A percentile compares a stretch with the other conserved stretches of the same genome.
Conservation (phyloP, 2,797 vertebrate species). For the Chelonia mydas region DNA sequence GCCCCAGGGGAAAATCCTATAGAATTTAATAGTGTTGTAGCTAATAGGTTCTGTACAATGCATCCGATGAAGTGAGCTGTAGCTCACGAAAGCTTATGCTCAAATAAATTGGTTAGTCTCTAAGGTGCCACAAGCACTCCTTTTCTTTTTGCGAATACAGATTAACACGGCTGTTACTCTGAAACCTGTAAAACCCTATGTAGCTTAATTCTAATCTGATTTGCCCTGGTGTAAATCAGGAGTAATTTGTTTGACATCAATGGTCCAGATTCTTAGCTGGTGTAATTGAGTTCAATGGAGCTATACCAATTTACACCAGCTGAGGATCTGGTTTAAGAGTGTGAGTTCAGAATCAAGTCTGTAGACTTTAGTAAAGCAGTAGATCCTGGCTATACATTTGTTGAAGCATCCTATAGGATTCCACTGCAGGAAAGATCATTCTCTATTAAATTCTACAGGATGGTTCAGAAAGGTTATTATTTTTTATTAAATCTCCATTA, state of each 20-base stretch:
- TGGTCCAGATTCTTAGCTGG: background rate
- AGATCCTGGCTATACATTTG: background rate
- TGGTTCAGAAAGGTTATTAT: background rate
- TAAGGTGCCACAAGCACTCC: no score
- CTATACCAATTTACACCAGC: background rate
- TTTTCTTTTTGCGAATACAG: no score
- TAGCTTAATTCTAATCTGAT: background rate
- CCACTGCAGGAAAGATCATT: background rate
- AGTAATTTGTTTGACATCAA: background rate
- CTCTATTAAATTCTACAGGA: background rate
- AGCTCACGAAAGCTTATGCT: no score
- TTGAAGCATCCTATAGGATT: background rate
- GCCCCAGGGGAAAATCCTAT: background rate
- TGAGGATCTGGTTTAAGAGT: background rate
- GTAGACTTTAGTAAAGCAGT: background rate
- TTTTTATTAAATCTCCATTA: background rate
- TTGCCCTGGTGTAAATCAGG: background rate
- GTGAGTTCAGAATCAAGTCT: background rate
- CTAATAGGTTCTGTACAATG: accelerated
- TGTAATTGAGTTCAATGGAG: background rate
- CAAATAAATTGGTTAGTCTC: no score
- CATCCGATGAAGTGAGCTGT: no score
- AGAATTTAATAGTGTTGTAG: background rate
- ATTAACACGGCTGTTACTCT: no score
- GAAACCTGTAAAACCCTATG: background rate